Base-by-base conservation (phyloP, 2,888 invertebrate species). In the Platycnemis pennipes region DNA sequence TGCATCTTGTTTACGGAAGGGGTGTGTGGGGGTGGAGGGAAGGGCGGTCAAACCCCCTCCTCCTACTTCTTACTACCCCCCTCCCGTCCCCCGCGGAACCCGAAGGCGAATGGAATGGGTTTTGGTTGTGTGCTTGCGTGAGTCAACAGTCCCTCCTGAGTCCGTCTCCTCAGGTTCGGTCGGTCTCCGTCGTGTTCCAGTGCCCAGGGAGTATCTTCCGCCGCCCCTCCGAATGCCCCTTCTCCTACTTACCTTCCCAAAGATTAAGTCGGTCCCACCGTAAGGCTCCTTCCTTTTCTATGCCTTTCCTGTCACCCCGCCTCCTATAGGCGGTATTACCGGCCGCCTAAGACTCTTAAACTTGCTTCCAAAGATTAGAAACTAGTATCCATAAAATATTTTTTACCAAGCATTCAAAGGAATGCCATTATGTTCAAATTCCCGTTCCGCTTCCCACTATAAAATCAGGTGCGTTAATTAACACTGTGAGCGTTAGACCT, bases 1-100 rank as follows among this genome's bases (percentile, higher is more conserved):
- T 77, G 44, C 46, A 46, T 26, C 26, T 45, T 91, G 91, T 91
- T 91, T 56, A 91, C 91, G 63, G 56, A 63, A 63, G 56, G 46
- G 91, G 91, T 31, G 8, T 11, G 69, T 31, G 69, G 31, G 77
- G 77, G 31, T 11, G n/a, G 31, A n/a, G n/a, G n/a, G n/a, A n/a
- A n/a, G n/a, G n/a, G n/a, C n/a, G n/a, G n/a, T n/a, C n/a, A n/a
- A n/a, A n/a, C 4, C 37, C 63, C 8, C 8, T 26, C 63, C 63
- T 3, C 8, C 26, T 26, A 1, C 19, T n/a, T 22, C n/a, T 2
- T 1, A 22, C 2, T 1, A 1, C 19, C 63, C 26, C 63, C 63
- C 26, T n/a, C 63, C 2, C 19, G 26, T 3, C 63, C 8, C 26
- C n/a, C 31, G 8, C n/a, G 77, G n/a, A 77, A 77, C 77, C 77